Evolutionary conservation across 2,113 vertebrate genomes (phyloP).

Genomic region (Balaeniceps rex): DNA sequence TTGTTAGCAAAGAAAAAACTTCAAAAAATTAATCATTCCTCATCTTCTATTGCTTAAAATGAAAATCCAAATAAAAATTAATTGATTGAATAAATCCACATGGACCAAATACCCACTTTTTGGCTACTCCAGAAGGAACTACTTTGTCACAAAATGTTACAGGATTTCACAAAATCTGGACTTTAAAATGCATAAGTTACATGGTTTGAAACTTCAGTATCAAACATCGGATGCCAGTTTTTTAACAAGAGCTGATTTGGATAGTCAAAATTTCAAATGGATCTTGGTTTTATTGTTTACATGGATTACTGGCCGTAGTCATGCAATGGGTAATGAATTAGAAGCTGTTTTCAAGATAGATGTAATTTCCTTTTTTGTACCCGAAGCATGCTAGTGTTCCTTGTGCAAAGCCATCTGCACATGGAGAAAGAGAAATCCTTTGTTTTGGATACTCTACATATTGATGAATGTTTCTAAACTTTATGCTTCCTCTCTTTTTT

Average conservation of each 20-base stretch:
- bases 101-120: not conserved
- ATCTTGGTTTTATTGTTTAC: not conserved
- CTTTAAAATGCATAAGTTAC: not conserved
- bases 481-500: not conserved
- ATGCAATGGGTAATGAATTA: not conserved
- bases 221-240: not conserved
- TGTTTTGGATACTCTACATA: not conserved
- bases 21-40: not conserved
- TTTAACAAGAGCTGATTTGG: not conserved
- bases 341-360: not conserved
- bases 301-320: not conserved
- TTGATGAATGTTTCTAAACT: not conserved
- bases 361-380: conserved; percentile 17
- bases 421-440: conserved; percentile 4
- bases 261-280: not conserved
- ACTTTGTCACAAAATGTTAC: not conserved
- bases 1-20: not conserved
- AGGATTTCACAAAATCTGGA: not conserved
- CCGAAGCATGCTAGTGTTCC: not conserved
- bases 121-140: not conserved
- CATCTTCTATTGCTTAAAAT: not conserved
- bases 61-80: not conserved
- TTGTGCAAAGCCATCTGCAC: conserved; percentile 7
- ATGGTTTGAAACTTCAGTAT: not conserved
- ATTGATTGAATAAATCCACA: not conserved